phyloP scores from a whole-genome alignment of 2,888 invertebrate genomes.

The Euclidia mi region DNA sequence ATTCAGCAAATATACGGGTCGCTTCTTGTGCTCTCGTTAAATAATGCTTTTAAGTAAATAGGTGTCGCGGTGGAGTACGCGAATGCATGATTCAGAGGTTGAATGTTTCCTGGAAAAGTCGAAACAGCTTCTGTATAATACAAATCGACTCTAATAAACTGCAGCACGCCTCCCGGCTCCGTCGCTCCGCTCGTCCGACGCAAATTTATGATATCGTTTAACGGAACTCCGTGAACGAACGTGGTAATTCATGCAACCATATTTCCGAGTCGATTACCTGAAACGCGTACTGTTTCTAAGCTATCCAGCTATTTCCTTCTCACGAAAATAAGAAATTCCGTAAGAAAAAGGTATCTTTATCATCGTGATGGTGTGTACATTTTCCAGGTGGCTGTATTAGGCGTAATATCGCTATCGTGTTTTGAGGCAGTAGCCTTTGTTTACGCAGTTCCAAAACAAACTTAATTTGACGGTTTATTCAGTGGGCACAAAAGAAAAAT shows the following conservation, averaged over 20 bases:
- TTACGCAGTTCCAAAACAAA: conserved; percentile 30
- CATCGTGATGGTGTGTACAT: background rate
- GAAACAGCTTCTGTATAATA: conserved; percentile 27
- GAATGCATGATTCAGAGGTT: conserved; percentile 34
- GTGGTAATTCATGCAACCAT: conserved; percentile 35
- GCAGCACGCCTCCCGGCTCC: conserved; percentile 34
- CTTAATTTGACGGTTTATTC: conserved; percentile 34
- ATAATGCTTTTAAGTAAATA: conserved; percentile 46
- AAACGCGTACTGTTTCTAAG: conserved; percentile 24
- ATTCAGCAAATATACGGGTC: conserved; percentile 2
- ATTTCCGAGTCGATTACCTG: conserved; percentile 34
- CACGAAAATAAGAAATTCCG: conserved; percentile 2
- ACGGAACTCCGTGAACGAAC: conserved; percentile 38
- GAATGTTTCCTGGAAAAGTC: conserved; percentile 14
- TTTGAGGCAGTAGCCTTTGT: conserved; percentile 31
- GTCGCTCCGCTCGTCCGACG: conserved; percentile 21
- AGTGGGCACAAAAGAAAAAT: conserved; percentile 41
- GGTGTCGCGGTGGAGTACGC: conserved; percentile 30
- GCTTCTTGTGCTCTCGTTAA: conserved; percentile 20
- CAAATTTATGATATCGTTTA: too few species aligned
- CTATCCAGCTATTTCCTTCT: conserved; percentile 6
- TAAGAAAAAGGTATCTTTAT: background rate
- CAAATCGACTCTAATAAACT: conserved; percentile 39
- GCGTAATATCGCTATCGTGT: conserved; percentile 17
- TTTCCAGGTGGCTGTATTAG: background rate